Percentiles rank a stretch among this genome's conserved stretches.
Evolutionary conservation across 2,888 invertebrate genomes (phyloP).

Genomic region (Yponomeuta plumbellus): DNA sequence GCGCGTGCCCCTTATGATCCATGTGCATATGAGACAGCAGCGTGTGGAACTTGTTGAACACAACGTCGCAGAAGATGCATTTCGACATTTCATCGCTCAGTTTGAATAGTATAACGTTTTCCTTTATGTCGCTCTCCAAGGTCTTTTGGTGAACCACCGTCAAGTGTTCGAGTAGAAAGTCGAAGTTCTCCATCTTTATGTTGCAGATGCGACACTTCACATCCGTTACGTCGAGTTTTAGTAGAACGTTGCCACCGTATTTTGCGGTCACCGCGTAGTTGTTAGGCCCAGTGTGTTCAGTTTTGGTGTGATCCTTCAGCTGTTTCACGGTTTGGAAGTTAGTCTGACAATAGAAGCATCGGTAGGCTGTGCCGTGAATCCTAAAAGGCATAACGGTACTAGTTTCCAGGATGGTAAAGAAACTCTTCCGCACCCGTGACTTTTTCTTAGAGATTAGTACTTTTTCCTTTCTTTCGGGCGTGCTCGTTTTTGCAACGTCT

Average conservation of each 20-base stretch:
- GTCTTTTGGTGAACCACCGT: constrained; percentile 34
- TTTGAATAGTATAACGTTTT: constrained; percentile 50
- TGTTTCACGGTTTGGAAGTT: constrained; percentile 41
- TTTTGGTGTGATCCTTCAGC: constrained; percentile 43
- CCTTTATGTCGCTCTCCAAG: constrained; percentile 37
- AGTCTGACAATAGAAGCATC: constrained; percentile 55
- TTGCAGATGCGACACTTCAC: constrained; percentile 45
- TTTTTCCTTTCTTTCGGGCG: background rate
- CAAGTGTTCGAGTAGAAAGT: constrained; percentile 48
- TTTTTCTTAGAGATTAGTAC: background rate
- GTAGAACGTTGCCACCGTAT: constrained; percentile 50
- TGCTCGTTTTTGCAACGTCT: background rate
- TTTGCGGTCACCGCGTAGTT: constrained; percentile 34
- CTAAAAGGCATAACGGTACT: constrained; percentile 50
- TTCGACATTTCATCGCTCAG: constrained; percentile 39
- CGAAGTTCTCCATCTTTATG: constrained; percentile 30
- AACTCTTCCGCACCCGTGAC: constrained; percentile 38
- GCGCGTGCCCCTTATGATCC: constrained; percentile 43
- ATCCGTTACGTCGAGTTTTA: constrained; percentile 50
- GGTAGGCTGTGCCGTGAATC: constrained; percentile 53
- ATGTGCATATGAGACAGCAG: constrained; percentile 57
- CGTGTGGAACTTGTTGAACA: constrained; percentile 46
- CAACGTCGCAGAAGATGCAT: constrained; percentile 42
- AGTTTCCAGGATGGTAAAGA: constrained; percentile 44
- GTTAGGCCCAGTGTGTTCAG: constrained; percentile 35